phyloP scores from a whole-genome alignment of 2,113 vertebrate species.

The Aspiorhynchus laticeps region DNA sequence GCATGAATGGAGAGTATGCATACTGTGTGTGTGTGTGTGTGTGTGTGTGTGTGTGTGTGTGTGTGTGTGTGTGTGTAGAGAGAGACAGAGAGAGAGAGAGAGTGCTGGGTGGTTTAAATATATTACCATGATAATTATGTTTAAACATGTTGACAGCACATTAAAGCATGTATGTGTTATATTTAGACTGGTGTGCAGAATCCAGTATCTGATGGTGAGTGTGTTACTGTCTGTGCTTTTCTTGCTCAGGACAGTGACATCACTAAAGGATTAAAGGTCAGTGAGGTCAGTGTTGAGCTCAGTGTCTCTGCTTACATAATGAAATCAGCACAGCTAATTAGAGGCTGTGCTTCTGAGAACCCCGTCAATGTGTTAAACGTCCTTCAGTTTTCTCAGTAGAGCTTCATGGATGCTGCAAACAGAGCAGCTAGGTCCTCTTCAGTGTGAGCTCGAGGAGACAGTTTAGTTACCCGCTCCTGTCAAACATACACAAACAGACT shows the following conservation, averaged over 20 bases:
- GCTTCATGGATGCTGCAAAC: slow-evolving; percentile 76
- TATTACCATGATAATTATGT: not conserved
- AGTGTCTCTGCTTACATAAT: slow-evolving; percentile 35
- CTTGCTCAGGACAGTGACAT: not conserved
- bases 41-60: too few relatives aligned
- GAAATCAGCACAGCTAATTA: not conserved
- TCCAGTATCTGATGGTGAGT: not conserved
- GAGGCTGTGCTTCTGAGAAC: slow-evolving; percentile 17
- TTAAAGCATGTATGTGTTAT: not conserved
- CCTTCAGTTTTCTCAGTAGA: slow-evolving; percentile 66
- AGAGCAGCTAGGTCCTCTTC: slow-evolving; percentile 81
- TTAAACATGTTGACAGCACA: not conserved
- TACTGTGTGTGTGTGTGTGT: not conserved
- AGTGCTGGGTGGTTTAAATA: not conserved
- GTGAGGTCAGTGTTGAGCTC: not conserved
- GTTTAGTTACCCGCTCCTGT: slow-evolving; percentile 94
- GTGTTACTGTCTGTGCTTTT: not conserved
- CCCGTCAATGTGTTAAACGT: not conserved
- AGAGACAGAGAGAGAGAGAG: too few relatives aligned
- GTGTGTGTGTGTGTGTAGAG: not conserved
- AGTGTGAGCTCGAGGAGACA: slow-evolving; percentile 86
- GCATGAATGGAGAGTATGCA: not conserved
- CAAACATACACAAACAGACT: slow-evolving; percentile 53
- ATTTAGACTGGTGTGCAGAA: not conserved
- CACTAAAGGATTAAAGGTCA: slow-evolving; percentile 10